phyloP scores from a whole-genome alignment of 2,113 vertebrate genomes.

The Xerus inauris region DNA sequence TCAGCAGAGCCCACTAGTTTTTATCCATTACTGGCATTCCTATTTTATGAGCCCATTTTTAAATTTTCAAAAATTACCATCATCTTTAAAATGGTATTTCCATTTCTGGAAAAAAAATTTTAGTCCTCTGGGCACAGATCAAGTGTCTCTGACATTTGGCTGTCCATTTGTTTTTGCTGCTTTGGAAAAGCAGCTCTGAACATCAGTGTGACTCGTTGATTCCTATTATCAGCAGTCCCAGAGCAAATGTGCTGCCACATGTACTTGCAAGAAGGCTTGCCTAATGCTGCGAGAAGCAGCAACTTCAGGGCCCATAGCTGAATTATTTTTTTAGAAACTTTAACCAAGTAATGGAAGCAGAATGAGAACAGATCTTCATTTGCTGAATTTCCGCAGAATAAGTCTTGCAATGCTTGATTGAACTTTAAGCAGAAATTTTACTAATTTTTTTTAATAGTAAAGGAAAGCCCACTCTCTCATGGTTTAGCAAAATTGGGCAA shows the following conservation, averaged over 20 bases:
- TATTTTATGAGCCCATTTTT: constrained; percentile 19
- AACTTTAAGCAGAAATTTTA: not conserved
- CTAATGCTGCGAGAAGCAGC: not conserved
- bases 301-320: not conserved
- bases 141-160: constrained; percentile 64
- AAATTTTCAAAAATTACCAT: constrained; percentile 47
- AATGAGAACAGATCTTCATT: not conserved
- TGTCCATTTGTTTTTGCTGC: constrained; percentile 56
- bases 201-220: not conserved
- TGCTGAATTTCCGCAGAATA: not conserved
- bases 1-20: not conserved
- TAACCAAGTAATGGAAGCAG: not conserved
- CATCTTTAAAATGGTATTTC: constrained; percentile 60
- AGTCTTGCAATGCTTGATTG: constrained; percentile 14
- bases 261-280: not conserved
- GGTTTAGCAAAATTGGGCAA: not conserved
- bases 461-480: not conserved
- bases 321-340: not conserved
- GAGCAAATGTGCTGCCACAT: not conserved
- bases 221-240: not conserved
- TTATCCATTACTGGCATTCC: constrained; percentile 3
- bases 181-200: constrained; percentile 26
- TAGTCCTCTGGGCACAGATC: constrained; percentile 43
- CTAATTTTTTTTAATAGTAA: not conserved
- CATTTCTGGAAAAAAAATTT: constrained; percentile 60